phyloP scores from a whole-genome alignment of 2,888 invertebrate genomes.

The Mactromeris polynyma region DNA sequence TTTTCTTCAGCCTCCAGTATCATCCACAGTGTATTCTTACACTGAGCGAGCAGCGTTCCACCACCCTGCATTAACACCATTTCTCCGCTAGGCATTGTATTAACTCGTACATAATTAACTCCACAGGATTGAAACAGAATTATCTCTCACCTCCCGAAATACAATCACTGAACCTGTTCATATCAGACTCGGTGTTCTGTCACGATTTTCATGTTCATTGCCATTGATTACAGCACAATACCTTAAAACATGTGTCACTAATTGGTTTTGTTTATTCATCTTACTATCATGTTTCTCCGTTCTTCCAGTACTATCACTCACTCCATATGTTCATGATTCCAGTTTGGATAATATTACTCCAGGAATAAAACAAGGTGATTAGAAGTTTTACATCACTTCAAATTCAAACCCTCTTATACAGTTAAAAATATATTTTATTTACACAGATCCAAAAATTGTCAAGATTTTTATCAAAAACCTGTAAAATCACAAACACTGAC shows the following conservation, averaged over 20 bases:
- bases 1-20: constrained; percentile 68
- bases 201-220: not conserved
- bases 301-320: not conserved
- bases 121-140: constrained; percentile 21
- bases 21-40: constrained; percentile 71
- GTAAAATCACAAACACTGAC: constrained; percentile 16
- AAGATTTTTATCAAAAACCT: not conserved
- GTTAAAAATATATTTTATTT: not conserved
- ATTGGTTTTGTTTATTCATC: not conserved
- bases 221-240: constrained; percentile 13
- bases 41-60: constrained; percentile 60
- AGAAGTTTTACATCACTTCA: not conserved
- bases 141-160: constrained; percentile 1
- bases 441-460: not conserved
- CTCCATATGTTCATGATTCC: not conserved
- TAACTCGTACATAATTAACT: constrained; percentile 34
- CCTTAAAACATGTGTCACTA: constrained; percentile 25
- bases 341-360: not conserved
- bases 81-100: constrained; percentile 13
- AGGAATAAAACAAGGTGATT: not conserved
- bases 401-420: not conserved
- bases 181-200: not conserved
- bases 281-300: not conserved
- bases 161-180: not conserved
- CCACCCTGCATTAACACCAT: constrained; percentile 69